Percentiles rank a stretch among this genome's conserved stretches.
Evolutionary conservation across 2,113 vertebrate species (phyloP).

Genomic region (Patagioenas fasciata): DNA sequence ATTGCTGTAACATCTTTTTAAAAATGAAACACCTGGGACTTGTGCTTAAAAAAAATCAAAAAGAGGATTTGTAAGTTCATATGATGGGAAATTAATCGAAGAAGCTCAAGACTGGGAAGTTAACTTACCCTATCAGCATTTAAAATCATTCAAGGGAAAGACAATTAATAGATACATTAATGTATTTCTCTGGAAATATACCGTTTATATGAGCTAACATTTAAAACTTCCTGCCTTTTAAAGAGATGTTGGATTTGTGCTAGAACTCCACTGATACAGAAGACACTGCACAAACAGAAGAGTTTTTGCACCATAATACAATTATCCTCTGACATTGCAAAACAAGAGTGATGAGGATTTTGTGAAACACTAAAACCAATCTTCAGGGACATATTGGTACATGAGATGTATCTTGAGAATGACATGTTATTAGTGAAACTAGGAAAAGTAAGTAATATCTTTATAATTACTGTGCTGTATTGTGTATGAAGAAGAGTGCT

Average conservation of each 20-base stretch:
- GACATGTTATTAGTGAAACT: neutral
- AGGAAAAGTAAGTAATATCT: neutral
- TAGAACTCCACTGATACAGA: neutral
- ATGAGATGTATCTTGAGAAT: neutral
- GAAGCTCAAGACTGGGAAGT: neutral
- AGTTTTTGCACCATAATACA: neutral
- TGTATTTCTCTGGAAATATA: neutral
- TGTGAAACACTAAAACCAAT: neutral
- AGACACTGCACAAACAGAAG: neutral
- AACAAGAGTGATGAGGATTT: neutral
- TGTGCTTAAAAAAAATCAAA: conserved; percentile 31
- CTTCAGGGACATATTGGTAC: neutral
- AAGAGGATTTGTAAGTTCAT: neutral
- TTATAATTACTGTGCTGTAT: neutral
- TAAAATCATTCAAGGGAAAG: neutral
- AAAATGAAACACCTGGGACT: conserved; percentile 66
- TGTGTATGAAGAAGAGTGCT: neutral
- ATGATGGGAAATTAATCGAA: neutral
- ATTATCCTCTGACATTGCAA: neutral
- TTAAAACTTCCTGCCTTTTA: neutral
- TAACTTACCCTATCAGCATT: neutral
- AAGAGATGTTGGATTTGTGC: neutral
- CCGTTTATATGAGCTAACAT: neutral
- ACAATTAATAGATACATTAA: neutral
- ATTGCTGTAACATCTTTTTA: conserved; percentile 66